phyloP scores from a whole-genome alignment of 2,113 vertebrate species.

The Crotalus horridus region DNA sequence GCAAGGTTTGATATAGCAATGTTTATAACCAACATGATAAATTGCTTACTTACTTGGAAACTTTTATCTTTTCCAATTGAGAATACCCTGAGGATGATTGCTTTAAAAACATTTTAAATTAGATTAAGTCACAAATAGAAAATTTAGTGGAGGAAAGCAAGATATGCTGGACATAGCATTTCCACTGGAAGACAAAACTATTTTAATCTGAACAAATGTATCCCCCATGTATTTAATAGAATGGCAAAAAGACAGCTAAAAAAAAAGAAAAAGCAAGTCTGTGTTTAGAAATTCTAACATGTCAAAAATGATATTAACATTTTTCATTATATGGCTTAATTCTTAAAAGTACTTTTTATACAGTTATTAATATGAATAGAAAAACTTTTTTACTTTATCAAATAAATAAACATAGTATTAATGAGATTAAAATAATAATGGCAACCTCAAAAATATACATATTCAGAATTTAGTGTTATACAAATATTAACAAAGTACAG shows the following conservation, averaged over 20 bases:
- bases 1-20: background rate
- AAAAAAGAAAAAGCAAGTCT: background rate
- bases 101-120: background rate
- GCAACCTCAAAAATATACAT: background rate
- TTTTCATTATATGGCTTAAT: background rate
- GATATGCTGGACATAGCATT: background rate
- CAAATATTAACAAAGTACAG: background rate
- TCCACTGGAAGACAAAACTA: background rate
- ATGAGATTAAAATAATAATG: background rate
- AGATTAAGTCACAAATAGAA: background rate
- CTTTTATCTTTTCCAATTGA: background rate
- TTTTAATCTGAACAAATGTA: background rate
- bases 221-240: background rate
- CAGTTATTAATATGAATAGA: background rate
- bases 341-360: background rate
- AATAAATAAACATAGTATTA: background rate
- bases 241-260: background rate
- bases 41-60: background rate
- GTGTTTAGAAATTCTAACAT: background rate
- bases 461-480: background rate
- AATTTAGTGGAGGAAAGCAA: background rate
- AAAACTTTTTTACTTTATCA: background rate
- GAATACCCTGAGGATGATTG: background rate
- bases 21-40: background rate
- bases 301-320: background rate